A percentile compares a stretch with the other conserved stretches of the same genome.
Evolutionary conservation across 2,113 vertebrate species (phyloP).

Genomic region (Oncorhynchus kisutch): DNA sequence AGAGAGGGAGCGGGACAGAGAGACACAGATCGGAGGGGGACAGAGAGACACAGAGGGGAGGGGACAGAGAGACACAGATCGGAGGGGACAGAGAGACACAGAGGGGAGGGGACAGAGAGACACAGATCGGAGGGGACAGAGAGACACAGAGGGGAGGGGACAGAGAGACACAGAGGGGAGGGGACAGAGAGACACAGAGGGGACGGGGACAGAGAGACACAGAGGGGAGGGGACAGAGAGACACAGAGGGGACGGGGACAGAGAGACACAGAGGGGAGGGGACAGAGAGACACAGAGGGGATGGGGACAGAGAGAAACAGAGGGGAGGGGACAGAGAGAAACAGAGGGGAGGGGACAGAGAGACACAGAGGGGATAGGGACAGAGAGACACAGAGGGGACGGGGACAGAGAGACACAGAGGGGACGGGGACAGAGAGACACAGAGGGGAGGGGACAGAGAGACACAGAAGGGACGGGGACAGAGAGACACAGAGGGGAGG

Average conservation of each 20-base stretch:
- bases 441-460: too few relatives aligned
- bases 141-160: background rate
- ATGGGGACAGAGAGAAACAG: background rate
- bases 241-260: background rate
- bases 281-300: background rate
- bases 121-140: background rate
- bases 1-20: conserved; percentile 27
- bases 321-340: background rate
- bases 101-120: conserved; percentile 20
- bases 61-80: conserved; percentile 23
- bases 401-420: too few relatives aligned
- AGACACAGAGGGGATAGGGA: background rate
- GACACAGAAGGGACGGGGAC: too few relatives aligned
- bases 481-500: conserved; percentile 8
- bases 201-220: background rate
- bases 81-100: background rate
- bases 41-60: background rate
- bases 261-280: too few relatives aligned
- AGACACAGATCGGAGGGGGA: background rate
- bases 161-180: background rate
- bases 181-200: background rate
- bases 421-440: too few relatives aligned
- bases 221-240: background rate
- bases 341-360: conserved; percentile 17
- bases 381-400: too few relatives aligned